Percentiles rank a stretch among this genome's conserved stretches.
Conservation (phyloP, 1,140 invertebrate genomes). For the Nylanderia fulva region DNA sequence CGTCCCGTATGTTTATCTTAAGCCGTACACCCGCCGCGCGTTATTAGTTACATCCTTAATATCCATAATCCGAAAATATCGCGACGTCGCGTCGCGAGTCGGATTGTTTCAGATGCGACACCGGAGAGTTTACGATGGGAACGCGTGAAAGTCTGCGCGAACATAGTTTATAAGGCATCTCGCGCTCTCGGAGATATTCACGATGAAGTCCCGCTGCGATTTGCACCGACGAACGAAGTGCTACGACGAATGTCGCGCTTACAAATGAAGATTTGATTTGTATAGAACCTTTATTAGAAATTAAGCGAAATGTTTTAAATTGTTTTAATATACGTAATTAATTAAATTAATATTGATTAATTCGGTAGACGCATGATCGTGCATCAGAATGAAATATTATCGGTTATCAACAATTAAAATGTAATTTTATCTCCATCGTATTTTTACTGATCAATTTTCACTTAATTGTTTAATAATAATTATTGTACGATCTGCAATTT, state of each 20-base stretch:
- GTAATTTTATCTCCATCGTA: not conserved
- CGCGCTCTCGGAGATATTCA: conserved; percentile 2
- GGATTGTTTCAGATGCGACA: conserved; percentile 36
- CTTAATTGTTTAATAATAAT: conserved; percentile 11
- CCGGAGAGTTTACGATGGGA: conserved; percentile 15
- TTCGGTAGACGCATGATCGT: not conserved
- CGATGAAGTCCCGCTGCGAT: not conserved
- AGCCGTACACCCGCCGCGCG: conserved; percentile 46
- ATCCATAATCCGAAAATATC: conserved; percentile 55
- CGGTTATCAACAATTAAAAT: conserved; percentile 6
- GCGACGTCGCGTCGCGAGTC: conserved; percentile 6
- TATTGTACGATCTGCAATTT: not conserved
- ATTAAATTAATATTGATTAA: conserved; percentile 25
- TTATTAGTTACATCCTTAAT: conserved; percentile 58
- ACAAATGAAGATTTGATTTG: not conserved
- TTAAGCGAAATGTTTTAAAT: not conserved
- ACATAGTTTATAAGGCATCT: conserved; percentile 15
- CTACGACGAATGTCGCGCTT: not conserved
- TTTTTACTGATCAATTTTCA: conserved; percentile 16
- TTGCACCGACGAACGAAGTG: not conserved
- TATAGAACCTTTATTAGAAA: not conserved
- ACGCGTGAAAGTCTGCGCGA: not conserved
- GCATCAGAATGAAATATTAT: not conserved
- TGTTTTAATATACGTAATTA: conserved; percentile 12
- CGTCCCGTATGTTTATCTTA: conserved; percentile 67